Conservation (phyloP, 2,113 vertebrate species). For the Ceratotherium simum region DNA sequence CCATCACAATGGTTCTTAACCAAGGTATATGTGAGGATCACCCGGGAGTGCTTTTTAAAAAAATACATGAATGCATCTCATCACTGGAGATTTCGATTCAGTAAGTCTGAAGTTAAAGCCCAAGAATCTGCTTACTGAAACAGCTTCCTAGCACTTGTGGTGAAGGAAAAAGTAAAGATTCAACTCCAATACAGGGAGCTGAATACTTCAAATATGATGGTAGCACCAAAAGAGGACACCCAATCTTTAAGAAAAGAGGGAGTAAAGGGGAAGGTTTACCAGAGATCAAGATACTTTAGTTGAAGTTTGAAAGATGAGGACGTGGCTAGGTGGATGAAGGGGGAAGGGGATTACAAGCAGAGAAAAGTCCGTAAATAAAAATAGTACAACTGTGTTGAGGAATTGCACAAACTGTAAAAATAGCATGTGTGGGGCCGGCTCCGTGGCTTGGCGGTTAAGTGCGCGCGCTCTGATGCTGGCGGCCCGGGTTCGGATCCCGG, state of each 20-base stretch:
- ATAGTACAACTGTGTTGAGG: background rate
- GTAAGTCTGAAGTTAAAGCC: background rate
- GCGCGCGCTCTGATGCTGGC: too few relatives aligned
- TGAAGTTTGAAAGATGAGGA: background rate
- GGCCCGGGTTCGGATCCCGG: too few relatives aligned
- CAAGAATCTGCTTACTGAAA: conserved; percentile 34
- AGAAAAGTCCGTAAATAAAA: conserved; percentile 35
- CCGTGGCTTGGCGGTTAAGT: too few relatives aligned
- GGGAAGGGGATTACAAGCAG: background rate
- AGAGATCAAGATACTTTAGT: conserved; percentile 5
- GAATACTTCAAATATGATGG: background rate
- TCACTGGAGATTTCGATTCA: conserved; percentile 30
- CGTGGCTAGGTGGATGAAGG: background rate
- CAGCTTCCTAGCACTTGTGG: background rate
- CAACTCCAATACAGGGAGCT: background rate
- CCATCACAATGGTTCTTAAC: background rate
- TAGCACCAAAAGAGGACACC: background rate
- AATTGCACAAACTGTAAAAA: conserved; percentile 41
- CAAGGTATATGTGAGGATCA: background rate
- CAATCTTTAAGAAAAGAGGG: background rate
- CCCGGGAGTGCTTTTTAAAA: background rate
- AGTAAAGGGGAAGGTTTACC: background rate
- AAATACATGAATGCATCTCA: background rate
- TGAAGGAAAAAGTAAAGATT: conserved; percentile 29
- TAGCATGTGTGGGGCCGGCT: background rate